phyloP scores from a whole-genome alignment of 2,113 vertebrate species.

The Sialia sialis region DNA sequence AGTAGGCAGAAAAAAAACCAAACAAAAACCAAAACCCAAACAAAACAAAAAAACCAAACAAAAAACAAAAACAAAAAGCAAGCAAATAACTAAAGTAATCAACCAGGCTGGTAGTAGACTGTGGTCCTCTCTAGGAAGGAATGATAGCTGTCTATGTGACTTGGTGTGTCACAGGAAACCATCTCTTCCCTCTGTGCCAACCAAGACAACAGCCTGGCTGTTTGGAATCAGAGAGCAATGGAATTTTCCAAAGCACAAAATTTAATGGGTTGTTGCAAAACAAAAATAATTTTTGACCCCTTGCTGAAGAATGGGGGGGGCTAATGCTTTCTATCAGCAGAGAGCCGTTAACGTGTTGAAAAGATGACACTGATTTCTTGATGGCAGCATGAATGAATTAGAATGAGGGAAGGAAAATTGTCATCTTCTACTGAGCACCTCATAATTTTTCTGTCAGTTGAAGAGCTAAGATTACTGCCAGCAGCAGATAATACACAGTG shows the following conservation, averaged over 20 bases:
- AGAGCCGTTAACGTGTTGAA: not conserved
- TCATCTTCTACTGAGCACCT: constrained; percentile 38
- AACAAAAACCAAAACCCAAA: no score
- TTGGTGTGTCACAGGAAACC: not conserved
- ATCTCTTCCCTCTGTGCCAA: not conserved
- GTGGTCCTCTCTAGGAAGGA: not conserved
- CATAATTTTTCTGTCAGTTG: constrained; percentile 66
- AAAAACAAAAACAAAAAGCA: no score
- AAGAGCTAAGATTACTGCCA: constrained; percentile 50
- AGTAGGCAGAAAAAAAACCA: not conserved
- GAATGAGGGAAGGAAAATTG: constrained; percentile 48
- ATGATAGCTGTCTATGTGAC: not conserved
- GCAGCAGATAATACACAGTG: constrained; percentile 31
- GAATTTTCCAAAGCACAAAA: constrained; percentile 46
- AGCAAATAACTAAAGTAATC: not conserved
- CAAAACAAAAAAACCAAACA: no score
- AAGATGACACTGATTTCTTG: constrained; percentile 32
- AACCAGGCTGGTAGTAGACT: not conserved
- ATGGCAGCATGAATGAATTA: constrained; percentile 26
- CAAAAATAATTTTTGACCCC: constrained; percentile 30
- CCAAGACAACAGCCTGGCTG: not conserved
- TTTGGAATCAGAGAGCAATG: not conserved
- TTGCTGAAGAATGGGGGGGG: not conserved
- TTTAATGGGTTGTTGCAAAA: constrained; percentile 48
- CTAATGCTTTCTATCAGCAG: constrained; percentile 36